A percentile compares a stretch with the other conserved stretches of the same genome.
These are phyloP conservation scores for Schizothorax lantsangensis DNA, from an alignment of 2,797 vertebrate species.

Conservation along the genomic window DNA sequence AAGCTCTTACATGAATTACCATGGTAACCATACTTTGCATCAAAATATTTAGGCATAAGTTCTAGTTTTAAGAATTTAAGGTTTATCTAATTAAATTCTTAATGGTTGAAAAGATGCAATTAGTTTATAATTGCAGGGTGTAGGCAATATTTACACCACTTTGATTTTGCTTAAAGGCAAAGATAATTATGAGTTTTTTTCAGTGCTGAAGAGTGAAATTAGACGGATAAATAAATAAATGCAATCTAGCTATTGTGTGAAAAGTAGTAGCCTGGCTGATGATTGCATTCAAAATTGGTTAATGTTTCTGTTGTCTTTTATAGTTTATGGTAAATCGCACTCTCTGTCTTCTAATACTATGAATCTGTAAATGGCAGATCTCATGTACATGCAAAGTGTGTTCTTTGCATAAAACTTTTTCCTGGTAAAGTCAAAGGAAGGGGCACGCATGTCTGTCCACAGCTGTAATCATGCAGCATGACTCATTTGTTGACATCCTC, in stretches of 20 bases:
- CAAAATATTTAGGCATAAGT: neutral
- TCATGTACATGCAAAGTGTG: neutral
- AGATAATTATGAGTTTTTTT: neutral
- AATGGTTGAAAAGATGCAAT: neutral
- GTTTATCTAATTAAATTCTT: neutral
- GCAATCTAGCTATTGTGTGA: neutral
- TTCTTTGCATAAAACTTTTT: neutral
- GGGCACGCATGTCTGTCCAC: neutral
- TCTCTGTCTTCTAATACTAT: neutral
- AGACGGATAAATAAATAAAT: neutral
- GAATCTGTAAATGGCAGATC: neutral
- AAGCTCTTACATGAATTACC: neutral
- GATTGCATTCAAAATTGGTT: neutral
- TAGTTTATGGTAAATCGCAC: neutral
- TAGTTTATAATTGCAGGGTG: neutral
- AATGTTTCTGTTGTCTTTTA: neutral
- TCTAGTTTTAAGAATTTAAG: neutral
- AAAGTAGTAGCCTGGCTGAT: neutral
- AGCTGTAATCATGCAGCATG: constrained; percentile 1
- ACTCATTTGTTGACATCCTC: constrained; percentile 9
- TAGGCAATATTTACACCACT: neutral
- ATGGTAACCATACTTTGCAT: neutral
- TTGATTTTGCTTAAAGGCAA: neutral
- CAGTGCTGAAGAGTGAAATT: neutral
- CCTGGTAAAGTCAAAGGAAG: neutral